Evolutionary conservation across 2,888 invertebrate species (phyloP), one percentile per base, ranked within the genome.

Genomic region (Abrostola triplasia): DNA sequence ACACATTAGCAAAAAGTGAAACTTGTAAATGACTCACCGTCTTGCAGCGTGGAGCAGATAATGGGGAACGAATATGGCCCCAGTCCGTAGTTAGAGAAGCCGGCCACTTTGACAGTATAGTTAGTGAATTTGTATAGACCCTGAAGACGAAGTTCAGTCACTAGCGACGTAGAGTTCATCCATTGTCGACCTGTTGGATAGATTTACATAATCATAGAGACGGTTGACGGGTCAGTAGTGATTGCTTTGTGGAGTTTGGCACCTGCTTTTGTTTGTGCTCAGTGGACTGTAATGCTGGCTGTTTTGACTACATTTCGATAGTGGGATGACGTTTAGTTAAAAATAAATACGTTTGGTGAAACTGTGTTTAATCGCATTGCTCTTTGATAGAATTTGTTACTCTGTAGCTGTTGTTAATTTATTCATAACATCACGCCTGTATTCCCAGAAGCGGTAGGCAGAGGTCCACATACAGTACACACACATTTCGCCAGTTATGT

Each of bases 31-130:
- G n/a, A n/a, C n/a, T 95, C 88, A 97, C 97, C 96, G 89, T 98
- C 98, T 91, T 98, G 98, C 79, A 97, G 96, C 0, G 98, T 98
- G 50, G 96, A 95, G 84, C 98, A 98, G 84, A 96, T 97, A 84
- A 98, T 95, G 24, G 98, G 96, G 55, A 95, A 95, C 77, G 98
- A 97, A 80, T 97, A 95, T 36, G 97, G 96, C 5, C 98, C 98
- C 80, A 97, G 97, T 1, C 98, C 98, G 58, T 97, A 97, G 78
- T 97, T 96, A 0, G 98, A 98, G 88, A 97, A 98, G 1, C 98
- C 98, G 75, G 97, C 94, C 12, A 98, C 97, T 88, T 97, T 96
- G 77, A 98, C 96, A 38, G 97, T 98, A 89, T 98, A 98, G 95
- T 98, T 98, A 38, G 97, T 97, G 85, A 96, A 98, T 87, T 98